phyloP scores from a whole-genome alignment of 1,140 invertebrate species.

The Capitella teleta region DNA sequence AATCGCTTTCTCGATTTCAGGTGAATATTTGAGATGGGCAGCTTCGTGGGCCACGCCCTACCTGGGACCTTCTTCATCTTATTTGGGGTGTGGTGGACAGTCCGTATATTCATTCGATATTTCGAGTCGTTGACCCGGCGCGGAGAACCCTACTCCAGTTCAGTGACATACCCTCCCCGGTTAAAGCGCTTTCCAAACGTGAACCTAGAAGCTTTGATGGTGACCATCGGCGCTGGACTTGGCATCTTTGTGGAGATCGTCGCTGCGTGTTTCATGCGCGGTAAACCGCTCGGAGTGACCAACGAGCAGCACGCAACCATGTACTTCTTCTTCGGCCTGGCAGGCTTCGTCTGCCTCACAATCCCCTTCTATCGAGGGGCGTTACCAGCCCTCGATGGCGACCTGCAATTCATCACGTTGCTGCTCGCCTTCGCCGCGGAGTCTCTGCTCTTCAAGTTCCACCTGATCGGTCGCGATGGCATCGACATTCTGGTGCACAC shows the following conservation, averaged over 20 bases:
- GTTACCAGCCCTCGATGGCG: slow-evolving; percentile 35
- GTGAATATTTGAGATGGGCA: too few species aligned
- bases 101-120: slow-evolving; percentile 34
- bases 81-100: slow-evolving; percentile 44
- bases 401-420: slow-evolving; percentile 39
- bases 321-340: slow-evolving; percentile 47
- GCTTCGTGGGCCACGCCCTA: slow-evolving; percentile 42
- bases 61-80: slow-evolving; percentile 46
- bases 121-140: slow-evolving; percentile 21
- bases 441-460: slow-evolving; percentile 44
- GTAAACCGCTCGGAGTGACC: slow-evolving; percentile 35
- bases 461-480: slow-evolving; percentile 43
- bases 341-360: slow-evolving; percentile 40
- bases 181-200: slow-evolving; percentile 25
- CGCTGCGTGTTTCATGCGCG: slow-evolving; percentile 39
- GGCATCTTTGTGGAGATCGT: slow-evolving; percentile 39
- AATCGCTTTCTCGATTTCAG: too few species aligned
- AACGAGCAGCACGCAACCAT: slow-evolving; percentile 49
- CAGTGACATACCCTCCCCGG: slow-evolving; percentile 28
- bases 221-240: slow-evolving; percentile 25
- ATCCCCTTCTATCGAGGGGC: too few species aligned
- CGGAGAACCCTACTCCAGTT: slow-evolving; percentile 24
- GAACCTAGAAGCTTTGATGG: slow-evolving; percentile 39
- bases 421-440: slow-evolving; percentile 42
- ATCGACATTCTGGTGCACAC: slow-evolving; percentile 46